phyloP scores from a whole-genome alignment of 2,888 invertebrate species.

The Chloroclystis v-ata region DNA sequence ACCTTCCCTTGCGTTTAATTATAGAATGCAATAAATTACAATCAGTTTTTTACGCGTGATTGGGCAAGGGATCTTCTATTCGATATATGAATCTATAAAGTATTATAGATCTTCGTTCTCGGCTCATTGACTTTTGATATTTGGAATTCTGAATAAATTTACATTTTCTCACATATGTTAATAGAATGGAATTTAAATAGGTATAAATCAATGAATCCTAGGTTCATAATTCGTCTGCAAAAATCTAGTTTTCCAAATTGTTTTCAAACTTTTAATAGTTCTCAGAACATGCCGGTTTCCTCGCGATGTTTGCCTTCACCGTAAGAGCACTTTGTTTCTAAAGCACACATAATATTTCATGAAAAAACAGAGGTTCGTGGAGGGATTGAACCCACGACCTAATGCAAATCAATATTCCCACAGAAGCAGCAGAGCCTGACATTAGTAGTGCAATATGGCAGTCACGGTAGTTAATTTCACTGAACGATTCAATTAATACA shows the following conservation, averaged over 20 bases:
- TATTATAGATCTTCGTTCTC: conserved; percentile 8
- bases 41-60: conserved; percentile 66
- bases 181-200: too few relatives aligned
- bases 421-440: conserved; percentile 45
- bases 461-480: conserved; percentile 50
- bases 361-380: too few relatives aligned
- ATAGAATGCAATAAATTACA: conserved; percentile 70
- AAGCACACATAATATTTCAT: too few relatives aligned
- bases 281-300: too few relatives aligned
- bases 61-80: conserved; percentile 33
- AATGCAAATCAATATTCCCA: conserved; percentile 41
- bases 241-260: too few relatives aligned
- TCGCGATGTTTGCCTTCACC: too few relatives aligned
- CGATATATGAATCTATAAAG: conserved; percentile 5
- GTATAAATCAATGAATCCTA: too few relatives aligned
- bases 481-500: conserved; percentile 51
- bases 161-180: neutral
- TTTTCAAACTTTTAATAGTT: too few relatives aligned
- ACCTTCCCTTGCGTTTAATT: conserved; percentile 64
- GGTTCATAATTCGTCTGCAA: too few relatives aligned
- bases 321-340: too few relatives aligned
- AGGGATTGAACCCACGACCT: too few relatives aligned
- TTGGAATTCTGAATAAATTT: neutral
- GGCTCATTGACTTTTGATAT: conserved; percentile 11
- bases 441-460: conserved; percentile 55